Percentiles rank a stretch among this genome's conserved stretches.
These are phyloP conservation scores for Mormyrus lacerda DNA, from an alignment of 2,113 vertebrate genomes.

Conservation along the genomic window DNA sequence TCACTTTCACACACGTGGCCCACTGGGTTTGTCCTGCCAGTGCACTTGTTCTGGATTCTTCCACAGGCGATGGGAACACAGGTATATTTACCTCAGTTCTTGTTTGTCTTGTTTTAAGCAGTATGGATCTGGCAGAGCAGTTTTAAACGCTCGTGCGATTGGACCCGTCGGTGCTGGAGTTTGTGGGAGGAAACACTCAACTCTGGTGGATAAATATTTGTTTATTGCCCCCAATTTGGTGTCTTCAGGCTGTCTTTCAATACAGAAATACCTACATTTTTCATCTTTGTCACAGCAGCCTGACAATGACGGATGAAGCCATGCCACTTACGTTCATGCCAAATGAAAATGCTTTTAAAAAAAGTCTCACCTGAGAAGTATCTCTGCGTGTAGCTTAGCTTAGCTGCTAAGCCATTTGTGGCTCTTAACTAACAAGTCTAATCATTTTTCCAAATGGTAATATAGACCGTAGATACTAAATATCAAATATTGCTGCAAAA, in stretches of 20 bases:
- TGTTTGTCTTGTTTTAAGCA: not conserved
- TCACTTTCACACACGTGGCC: not conserved
- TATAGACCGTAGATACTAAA: not conserved
- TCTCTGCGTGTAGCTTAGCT: not conserved
- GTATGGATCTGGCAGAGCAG: not conserved
- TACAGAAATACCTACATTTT: not conserved
- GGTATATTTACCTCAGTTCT: not conserved
- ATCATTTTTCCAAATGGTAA: not conserved
- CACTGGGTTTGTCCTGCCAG: not conserved
- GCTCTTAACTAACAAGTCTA: not conserved
- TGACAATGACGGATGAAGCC: not conserved
- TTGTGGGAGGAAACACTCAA: not conserved
- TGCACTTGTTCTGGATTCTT: not conserved
- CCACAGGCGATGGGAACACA: not conserved
- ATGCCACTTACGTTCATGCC: not conserved
- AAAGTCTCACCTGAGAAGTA: not conserved
- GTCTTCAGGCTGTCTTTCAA: not conserved
- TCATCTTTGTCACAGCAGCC: not conserved
- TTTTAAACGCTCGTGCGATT: not conserved
- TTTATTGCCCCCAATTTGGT: not conserved
- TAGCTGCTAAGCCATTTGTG: not conserved
- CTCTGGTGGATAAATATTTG: not conserved
- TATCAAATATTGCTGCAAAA: not conserved
- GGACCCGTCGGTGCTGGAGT: not conserved
- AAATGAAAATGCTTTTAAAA: not conserved